Evolutionary conservation across 2,888 invertebrate genomes (phyloP), one percentile per base, ranked within the genome.

Genomic region (Busseola fusca): DNA sequence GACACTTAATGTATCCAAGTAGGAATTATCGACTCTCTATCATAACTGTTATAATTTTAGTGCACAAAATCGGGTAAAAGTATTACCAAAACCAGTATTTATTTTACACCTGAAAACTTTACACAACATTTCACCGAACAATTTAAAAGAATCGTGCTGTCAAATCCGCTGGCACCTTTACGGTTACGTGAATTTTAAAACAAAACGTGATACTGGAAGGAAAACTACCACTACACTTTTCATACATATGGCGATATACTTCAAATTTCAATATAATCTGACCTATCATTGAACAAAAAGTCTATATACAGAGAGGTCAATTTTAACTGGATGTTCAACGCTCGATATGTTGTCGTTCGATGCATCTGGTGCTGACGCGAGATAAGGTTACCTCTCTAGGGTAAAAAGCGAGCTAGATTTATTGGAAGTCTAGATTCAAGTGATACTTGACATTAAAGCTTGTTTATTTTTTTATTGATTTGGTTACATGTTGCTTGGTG

Each of bases 101-200:
- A 58, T 52, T 9, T 3, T 68, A 68, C 27, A 5, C 4, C 9
- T 21, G 9, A 21, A 50, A 60, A 50, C 12, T 34, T 7, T 1
- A 37, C 7, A 27, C 14, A 42, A 71, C 56, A 25, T 58, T 50
- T 4, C 21, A 50, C 6, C 12, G 0, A 18, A 52, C 45, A 54
- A 48, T 78, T 58, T 64, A 1, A 48, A 63, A 78, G 45, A 64
- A 78, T 40, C 58, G 40, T 27, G n/a, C 12, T 4, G 0, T 52
- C 25, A 27, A 40, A 62, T 57, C 72, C 37, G 73, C 3, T 58
- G 45, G 14, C 50, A 72, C 57, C 40, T 37, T 62, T 30, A 25
- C 25, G 25, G 12, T n/a, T 58, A 75, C 63, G 64, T 75, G 45
- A 63, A 78, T 75, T 74, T 64, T 48, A 52, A 74, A 78, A 72